A percentile compares a stretch with the other conserved stretches of the same genome.
phyloP scores from a whole-genome alignment of 1,140 invertebrate species.

The Dendrolimus kikuchii region DNA sequence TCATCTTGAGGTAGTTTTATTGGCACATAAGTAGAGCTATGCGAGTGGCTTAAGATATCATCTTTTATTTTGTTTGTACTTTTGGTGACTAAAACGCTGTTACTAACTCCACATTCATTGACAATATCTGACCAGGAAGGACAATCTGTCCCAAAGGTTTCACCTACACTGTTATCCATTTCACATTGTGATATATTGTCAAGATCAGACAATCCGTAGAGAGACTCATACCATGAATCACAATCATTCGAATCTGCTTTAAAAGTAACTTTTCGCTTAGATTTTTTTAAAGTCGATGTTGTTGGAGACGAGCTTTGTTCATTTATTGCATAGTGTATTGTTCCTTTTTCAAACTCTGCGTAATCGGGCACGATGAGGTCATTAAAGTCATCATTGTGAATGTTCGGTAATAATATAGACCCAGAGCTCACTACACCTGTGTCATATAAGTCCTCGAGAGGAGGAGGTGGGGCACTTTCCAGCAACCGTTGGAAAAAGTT shows the following conservation, averaged over 20 bases:
- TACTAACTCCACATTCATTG: slow-evolving; percentile 33
- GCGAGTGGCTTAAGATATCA: slow-evolving; percentile 42
- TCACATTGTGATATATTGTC: slow-evolving; percentile 1
- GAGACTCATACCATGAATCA: slow-evolving; percentile 53
- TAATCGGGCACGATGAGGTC: slow-evolving; percentile 48
- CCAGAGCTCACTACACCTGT: not conserved
- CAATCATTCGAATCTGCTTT: slow-evolving; percentile 22
- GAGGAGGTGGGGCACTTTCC: slow-evolving; percentile 48
- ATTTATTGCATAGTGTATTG: slow-evolving; percentile 20
- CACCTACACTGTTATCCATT: not conserved
- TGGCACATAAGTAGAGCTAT: slow-evolving; percentile 10
- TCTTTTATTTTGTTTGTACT: slow-evolving; percentile 26
- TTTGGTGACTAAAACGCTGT: slow-evolving; percentile 24
- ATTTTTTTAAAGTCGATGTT: slow-evolving; percentile 45
- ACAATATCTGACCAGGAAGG: slow-evolving; percentile 52
- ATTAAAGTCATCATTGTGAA: slow-evolving; percentile 19
- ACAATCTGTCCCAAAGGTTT: slow-evolving; percentile 11
- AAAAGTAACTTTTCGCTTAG: slow-evolving; percentile 27
- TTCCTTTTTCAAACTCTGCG: slow-evolving; percentile 42
- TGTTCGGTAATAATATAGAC: slow-evolving; percentile 4
- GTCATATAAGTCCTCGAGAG: slow-evolving; percentile 14
- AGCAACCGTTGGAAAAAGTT: slow-evolving; percentile 42
- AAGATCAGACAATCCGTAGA: slow-evolving; percentile 50
- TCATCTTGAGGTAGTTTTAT: slow-evolving; percentile 4
- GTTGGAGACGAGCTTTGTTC: slow-evolving; percentile 20